Base-by-base conservation (phyloP, 2,113 vertebrate species). In the Oryzias curvinotus region DNA sequence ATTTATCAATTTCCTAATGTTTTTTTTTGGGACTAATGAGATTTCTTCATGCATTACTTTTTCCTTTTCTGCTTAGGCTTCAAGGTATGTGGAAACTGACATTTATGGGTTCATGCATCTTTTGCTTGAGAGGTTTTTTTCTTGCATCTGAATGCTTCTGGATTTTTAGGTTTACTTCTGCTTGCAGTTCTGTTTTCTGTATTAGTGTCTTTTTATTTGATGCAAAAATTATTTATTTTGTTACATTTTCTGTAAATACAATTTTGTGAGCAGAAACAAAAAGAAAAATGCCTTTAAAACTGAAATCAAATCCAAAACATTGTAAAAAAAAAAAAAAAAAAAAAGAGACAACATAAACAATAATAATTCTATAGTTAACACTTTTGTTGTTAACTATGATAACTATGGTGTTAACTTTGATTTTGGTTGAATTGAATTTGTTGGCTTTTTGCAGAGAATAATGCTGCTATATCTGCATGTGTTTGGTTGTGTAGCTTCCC, bases 71-170 rank as follows among this genome's bases (percentile, higher is more conserved):
- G 92, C 93, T 63, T 93, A 98, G 97, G 96, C 82, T 94, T 93
- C 83, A 95, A 96, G 97, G 97, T 98, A 96, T 28, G 89, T 88
- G 62, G 41, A 8, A 57, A 41, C 19, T 36, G 18, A 28, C 58
- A 73, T 17, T 15, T 23, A 12, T 13, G 42, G n/a, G 49, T 4
- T 50, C 25, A 5, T 52, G 36, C 44, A 47, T 53, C 25, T 12
- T 42, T 21, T 45, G 15, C 52, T 52, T 42, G 48, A 68, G 42
- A 53, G 19, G 17, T 57, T 73, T 44, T 3, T 19, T 30, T 30
- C 19, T 46, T 21, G 44, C 19, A 6, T n/a, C 23, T 64, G 63
- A 45, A 67, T 62, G 61, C 61, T 65, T 49, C 16, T 12, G 53
- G 14, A 68, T 52, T 2, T 26, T 15, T 28, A 8, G 14, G 7